Conservation (phyloP, 2,888 invertebrate genomes). For the Chymomyza amoena region DNA sequence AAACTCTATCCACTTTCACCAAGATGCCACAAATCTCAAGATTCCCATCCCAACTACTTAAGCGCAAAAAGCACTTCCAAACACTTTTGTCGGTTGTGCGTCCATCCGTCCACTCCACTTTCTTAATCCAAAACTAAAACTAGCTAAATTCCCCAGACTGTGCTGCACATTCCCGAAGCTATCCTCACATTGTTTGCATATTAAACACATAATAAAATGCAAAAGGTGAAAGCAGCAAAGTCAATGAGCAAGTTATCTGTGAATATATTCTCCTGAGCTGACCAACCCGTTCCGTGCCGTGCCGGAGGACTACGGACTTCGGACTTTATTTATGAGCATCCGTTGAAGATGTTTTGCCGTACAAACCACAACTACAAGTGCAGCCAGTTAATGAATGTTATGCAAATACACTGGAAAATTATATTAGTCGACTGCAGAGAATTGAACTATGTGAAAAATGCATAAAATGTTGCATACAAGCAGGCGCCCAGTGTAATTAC, state of each 20-base stretch:
- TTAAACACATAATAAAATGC: constrained; percentile 68
- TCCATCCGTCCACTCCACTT: background rate
- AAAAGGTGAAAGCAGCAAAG: constrained; percentile 63
- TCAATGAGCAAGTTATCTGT: constrained; percentile 60
- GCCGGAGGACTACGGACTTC: too few species aligned
- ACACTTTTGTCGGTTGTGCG: background rate
- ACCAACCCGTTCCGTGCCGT: too few species aligned
- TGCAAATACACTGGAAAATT: constrained; percentile 13
- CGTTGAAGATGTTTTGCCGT: constrained; percentile 23
- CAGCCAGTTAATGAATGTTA: constrained; percentile 45
- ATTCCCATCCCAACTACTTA: background rate
- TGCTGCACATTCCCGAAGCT: constrained; percentile 33
- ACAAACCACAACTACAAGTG: constrained; percentile 3
- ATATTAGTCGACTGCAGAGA: background rate
- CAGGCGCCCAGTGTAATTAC: constrained; percentile 55
- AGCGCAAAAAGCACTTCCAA: background rate
- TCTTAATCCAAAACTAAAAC: background rate
- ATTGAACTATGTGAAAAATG: constrained; percentile 17
- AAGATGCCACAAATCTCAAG: background rate
- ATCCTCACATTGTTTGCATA: constrained; percentile 66
- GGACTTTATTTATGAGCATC: constrained; percentile 5
- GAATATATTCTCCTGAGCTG: too few species aligned
- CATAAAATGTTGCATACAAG: constrained; percentile 36
- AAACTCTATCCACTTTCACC: background rate
- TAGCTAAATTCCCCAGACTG: constrained; percentile 5